These are phyloP conservation scores for Steatocranus sp. DNA, from an alignment of 2,797 vertebrate species.

Conservation along the genomic window DNA sequence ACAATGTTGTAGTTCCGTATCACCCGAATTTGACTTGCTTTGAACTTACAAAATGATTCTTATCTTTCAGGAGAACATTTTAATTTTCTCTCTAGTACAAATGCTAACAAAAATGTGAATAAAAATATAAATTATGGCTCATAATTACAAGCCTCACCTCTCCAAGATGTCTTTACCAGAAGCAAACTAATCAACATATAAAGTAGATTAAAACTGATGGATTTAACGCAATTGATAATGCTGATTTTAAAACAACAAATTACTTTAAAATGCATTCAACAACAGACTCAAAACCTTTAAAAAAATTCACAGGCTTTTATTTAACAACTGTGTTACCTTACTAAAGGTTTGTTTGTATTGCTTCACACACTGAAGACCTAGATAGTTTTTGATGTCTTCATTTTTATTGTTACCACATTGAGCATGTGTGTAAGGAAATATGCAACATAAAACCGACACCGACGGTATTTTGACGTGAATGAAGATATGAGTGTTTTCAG, in stretches of 20 bases:
- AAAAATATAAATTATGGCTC: not conserved
- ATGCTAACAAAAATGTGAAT: rapidly evolving
- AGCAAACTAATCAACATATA: not conserved
- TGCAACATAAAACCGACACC: not conserved
- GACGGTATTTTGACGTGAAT: not conserved
- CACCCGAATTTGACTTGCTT: not conserved
- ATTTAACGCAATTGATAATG: not conserved
- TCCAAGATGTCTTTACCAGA: not conserved
- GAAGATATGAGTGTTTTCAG: not conserved
- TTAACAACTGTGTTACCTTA: not conserved
- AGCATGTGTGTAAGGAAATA: not conserved
- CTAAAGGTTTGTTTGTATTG: not conserved
- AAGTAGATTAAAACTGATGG: not conserved
- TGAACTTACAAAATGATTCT: not conserved
- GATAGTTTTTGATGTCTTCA: not conserved
- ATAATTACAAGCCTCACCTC: not conserved
- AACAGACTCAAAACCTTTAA: not conserved
- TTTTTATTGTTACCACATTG: not conserved
- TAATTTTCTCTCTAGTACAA: not conserved
- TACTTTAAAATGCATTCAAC: not conserved
- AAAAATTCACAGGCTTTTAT: rapidly evolving
- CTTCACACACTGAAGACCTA: not conserved
- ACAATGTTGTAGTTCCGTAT: rapidly evolving
- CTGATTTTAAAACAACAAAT: not conserved
- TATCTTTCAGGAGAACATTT: not conserved